Base-by-base conservation (phyloP, 2,797 vertebrate species). In the Parotocinclus haroldoi region DNA sequence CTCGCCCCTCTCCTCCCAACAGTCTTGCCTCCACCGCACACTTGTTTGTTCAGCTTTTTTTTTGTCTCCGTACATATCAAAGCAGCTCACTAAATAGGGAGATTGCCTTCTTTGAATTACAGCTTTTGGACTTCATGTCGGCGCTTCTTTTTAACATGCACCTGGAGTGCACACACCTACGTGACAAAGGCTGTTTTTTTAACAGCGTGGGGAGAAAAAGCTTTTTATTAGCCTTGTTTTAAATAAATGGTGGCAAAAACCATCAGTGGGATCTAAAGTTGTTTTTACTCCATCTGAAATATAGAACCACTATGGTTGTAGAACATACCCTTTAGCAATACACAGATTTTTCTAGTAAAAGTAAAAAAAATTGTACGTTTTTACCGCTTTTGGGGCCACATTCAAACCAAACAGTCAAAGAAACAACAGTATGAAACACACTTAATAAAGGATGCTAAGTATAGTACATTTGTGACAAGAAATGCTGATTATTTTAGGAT, bases 81-180 rank as follows among this genome's bases (percentile, higher is more conserved):
- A 89, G 85, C 78, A 67, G 46, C 46, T 70, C 77, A 79, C 63
- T 85, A 79, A 86, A 88, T 76, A 76, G 73, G 71, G 81, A 87
- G 83, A 87, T 87, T 86, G 59, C 46, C 55, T 40, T 58, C 61
- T 66, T 69, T 59, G 81, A 76, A 73, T 73, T 76, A 72, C 78
- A 74, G 69, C 69, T 71, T 79, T 80, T 79, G 71, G 84, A 87
- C 87, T 84, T 87, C 81, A 78, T 54, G 70, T 71, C 56, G 66
- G 68, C 58, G 62, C 38, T 80, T 77, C 84, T 87, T 89, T 87
- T 89, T 83, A 80, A 80, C 75, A 52, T 73, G 84, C 88, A 88
- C 88, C 88, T 91, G 88, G 82, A 76, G 66, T 55, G 36, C 46
- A 68, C 63, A 69, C 76, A 69, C 72, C 65, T 62, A 36, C 76